These are phyloP conservation scores for Aythya baeri DNA, from an alignment of 2,113 vertebrate genomes.

Conservation along the genomic window DNA sequence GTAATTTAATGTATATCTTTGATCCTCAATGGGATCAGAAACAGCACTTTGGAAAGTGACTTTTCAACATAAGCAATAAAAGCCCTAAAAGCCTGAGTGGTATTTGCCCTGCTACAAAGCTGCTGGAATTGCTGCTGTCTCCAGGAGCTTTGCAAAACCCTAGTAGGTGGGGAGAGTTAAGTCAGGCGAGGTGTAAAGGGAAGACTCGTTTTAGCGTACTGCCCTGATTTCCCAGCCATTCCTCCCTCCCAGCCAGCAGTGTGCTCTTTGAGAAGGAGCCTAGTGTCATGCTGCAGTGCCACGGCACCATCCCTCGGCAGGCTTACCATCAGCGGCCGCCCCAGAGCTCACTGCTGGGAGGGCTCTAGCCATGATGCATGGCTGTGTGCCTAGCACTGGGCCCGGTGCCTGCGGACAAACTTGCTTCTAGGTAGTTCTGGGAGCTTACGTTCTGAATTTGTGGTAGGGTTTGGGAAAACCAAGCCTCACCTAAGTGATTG, in stretches of 20 bases:
- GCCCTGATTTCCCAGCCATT: neutral
- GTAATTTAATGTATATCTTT: slow-evolving; percentile 37
- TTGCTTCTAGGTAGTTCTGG: neutral
- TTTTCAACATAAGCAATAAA: slow-evolving; percentile 24
- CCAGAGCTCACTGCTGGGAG: neutral
- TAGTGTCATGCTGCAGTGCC: neutral
- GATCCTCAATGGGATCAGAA: slow-evolving; percentile 19
- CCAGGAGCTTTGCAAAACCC: neutral
- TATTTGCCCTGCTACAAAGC: neutral
- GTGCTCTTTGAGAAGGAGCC: neutral
- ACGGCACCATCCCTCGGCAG: neutral
- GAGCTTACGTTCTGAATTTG: neutral
- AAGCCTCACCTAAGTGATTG: neutral
- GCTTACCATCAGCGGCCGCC: neutral
- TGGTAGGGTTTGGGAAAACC: neutral
- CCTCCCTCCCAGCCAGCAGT: neutral
- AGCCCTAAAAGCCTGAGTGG: neutral
- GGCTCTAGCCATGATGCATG: rapidly evolving
- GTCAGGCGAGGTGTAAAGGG: neutral
- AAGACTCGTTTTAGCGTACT: rapidly evolving
- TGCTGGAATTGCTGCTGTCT: neutral
- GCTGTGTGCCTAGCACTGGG: neutral
- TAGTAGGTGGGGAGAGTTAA: neutral
- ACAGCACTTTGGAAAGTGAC: slow-evolving; percentile 21
- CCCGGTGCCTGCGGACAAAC: neutral